Conservation (phyloP, 2,113 vertebrate species). For the Lasiurus cinereus region DNA sequence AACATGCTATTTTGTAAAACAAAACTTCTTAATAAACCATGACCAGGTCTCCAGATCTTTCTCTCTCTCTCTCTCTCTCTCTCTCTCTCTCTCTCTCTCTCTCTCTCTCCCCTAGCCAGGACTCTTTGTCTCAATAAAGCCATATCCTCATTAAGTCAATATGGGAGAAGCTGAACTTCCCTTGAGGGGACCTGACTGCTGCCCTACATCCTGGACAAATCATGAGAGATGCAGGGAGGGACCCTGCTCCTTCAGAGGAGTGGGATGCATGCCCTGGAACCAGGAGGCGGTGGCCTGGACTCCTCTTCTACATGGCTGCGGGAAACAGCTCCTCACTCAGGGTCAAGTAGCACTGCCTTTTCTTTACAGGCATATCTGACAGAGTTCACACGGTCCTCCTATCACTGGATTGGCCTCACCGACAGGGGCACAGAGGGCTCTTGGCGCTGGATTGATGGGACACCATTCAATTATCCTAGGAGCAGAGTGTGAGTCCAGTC, state of each 20-base stretch:
- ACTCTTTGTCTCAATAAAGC: background rate
- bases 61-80: too few species aligned
- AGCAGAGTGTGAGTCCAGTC: constrained; percentile 42
- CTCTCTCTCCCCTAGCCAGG: background rate
- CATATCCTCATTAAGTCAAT: background rate
- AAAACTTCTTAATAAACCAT: background rate
- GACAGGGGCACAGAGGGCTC: background rate
- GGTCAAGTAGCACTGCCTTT: background rate
- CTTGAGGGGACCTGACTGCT: background rate
- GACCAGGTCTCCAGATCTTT: background rate
- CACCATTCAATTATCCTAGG: background rate
- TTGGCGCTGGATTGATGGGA: constrained; percentile 76
- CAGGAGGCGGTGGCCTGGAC: background rate
- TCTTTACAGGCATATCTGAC: constrained; percentile 63
- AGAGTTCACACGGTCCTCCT: background rate
- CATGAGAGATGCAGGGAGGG: background rate
- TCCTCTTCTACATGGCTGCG: background rate
- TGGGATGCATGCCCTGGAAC: background rate
- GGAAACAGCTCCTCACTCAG: background rate
- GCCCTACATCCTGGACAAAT: background rate
- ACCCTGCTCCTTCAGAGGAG: background rate
- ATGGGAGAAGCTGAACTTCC: background rate
- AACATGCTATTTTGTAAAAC: background rate
- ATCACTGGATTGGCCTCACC: constrained; percentile 80
- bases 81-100: too few species aligned